A percentile compares a stretch with the other conserved stretches of the same genome.
Conservation (phyloP, 2,888 invertebrate species). For the Hemistola chrysoprasaria region DNA sequence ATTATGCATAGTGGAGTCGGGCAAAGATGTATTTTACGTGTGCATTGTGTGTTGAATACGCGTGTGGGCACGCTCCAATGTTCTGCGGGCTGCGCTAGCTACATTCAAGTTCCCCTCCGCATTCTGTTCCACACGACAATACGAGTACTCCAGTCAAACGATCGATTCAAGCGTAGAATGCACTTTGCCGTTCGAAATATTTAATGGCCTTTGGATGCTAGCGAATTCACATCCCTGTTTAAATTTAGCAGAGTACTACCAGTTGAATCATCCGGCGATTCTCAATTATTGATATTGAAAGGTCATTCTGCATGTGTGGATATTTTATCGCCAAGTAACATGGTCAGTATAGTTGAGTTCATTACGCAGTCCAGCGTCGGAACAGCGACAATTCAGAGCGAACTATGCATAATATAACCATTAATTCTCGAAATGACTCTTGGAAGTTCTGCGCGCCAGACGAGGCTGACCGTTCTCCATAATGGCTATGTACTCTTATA, state of each 20-base stretch:
- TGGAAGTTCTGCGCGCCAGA: conserved; percentile 68
- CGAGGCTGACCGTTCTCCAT: conserved; percentile 60
- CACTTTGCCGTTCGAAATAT: conserved; percentile 47
- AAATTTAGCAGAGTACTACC: conserved; percentile 31
- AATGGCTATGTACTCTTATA: conserved; percentile 53
- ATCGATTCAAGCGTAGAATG: conserved; percentile 53
- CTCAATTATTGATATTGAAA: conserved; percentile 12
- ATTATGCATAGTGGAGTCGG: conserved; percentile 71
- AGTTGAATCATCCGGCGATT: conserved; percentile 11
- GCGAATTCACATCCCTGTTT: conserved; percentile 28
- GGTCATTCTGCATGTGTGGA: conserved; percentile 19
- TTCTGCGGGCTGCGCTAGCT: conserved; percentile 27
- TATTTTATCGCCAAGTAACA: conserved; percentile 55
- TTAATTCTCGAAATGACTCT: conserved; percentile 76
- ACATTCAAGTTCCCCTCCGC: conserved; percentile 43
- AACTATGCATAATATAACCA: conserved; percentile 76
- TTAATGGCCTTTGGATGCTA: conserved; percentile 41
- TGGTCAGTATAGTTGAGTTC: conserved; percentile 58
- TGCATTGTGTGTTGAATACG: conserved; percentile 64
- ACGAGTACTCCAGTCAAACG: conserved; percentile 44
- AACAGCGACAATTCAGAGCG: conserved; percentile 70
- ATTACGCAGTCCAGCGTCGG: conserved; percentile 67
- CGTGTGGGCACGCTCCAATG: conserved; percentile 62
- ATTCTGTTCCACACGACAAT: conserved; percentile 49
- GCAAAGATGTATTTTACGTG: conserved; percentile 70